phyloP scores from a whole-genome alignment of 2,888 invertebrate genomes.

The Callinectes sapidus region DNA sequence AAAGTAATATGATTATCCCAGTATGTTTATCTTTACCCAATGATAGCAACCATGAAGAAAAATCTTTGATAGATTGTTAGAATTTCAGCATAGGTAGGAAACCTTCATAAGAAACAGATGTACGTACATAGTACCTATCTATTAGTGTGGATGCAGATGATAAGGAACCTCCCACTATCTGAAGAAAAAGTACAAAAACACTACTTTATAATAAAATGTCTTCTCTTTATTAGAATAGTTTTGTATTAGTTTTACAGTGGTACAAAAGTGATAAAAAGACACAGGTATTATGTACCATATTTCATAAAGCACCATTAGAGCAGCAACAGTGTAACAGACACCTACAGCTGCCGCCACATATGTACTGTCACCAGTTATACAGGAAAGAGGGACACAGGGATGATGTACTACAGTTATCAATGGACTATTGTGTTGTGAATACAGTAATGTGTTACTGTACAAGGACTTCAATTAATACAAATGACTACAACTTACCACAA shows the following conservation, averaged over 20 bases:
- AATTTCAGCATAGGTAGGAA: too few relatives aligned
- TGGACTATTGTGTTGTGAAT: neutral
- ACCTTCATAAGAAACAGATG: neutral
- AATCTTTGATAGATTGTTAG: too few relatives aligned
- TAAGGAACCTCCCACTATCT: neutral
- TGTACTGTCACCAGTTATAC: neutral
- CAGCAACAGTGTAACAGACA: neutral
- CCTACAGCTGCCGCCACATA: too few relatives aligned
- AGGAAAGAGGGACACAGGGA: neutral
- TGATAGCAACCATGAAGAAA: too few relatives aligned
- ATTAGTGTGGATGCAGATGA: too few relatives aligned
- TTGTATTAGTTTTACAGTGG: neutral
- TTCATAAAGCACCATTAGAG: neutral
- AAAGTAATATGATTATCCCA: too few relatives aligned
- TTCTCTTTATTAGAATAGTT: neutral
- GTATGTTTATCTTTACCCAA: too few relatives aligned
- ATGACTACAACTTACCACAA: neutral
- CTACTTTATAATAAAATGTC: neutral
- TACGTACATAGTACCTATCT: too few relatives aligned
- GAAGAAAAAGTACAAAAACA: neutral
- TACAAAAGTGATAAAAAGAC: neutral
- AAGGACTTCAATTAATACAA: neutral
- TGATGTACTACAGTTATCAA: neutral
- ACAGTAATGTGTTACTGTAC: neutral
- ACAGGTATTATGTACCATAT: neutral